Base-by-base conservation (phyloP, 1,140 invertebrate genomes). In the Leptestheria dahalacensis region DNA sequence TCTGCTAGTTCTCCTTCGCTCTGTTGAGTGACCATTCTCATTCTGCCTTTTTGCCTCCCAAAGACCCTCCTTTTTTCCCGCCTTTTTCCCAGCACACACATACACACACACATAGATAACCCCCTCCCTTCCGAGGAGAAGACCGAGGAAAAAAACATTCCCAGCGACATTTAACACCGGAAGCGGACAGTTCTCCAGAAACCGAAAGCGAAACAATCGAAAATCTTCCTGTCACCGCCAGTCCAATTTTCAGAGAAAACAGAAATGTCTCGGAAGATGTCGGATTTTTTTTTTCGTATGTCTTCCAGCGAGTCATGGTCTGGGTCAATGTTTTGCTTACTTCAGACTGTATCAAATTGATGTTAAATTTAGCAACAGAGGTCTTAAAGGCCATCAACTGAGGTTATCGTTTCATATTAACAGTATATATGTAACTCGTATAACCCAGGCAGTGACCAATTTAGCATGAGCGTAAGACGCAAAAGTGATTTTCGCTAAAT, bases 141-240 rank as follows among this genome's bases (percentile, higher is more conserved):
- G n/a, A n/a, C n/a, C n/a, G n/a, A n/a, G n/a, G n/a, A n/a, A n/a
- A n/a, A n/a, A n/a, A n/a, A n/a, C n/a, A n/a, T n/a, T n/a, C n/a
- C 25, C n/a, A 52, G 50, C 24, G 50, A 55, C 53, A 26, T 33
- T 55, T 55, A 26, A 55, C 53, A 55, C 53, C 53, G 53, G 53
- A 55, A 55, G 33, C 26, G 53, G 53, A 29, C 26, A 55, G 26
- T 55, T 55, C 33, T n/a, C n/a, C n/a, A n/a, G n/a, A n/a, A n/a
- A n/a, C n/a, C n/a, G n/a, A n/a, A n/a, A n/a, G n/a, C n/a, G n/a
- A n/a, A n/a, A n/a, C n/a, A n/a, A n/a, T n/a, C n/a, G n/a, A n/a
- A n/a, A n/a, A n/a, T n/a, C n/a, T n/a, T n/a, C n/a, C n/a, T n/a
- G n/a, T n/a, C n/a, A n/a, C n/a, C n/a, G n/a, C n/a, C n/a, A n/a